Base-by-base conservation (phyloP, 2,888 invertebrate species). In the Polydrusus tereticollis region DNA sequence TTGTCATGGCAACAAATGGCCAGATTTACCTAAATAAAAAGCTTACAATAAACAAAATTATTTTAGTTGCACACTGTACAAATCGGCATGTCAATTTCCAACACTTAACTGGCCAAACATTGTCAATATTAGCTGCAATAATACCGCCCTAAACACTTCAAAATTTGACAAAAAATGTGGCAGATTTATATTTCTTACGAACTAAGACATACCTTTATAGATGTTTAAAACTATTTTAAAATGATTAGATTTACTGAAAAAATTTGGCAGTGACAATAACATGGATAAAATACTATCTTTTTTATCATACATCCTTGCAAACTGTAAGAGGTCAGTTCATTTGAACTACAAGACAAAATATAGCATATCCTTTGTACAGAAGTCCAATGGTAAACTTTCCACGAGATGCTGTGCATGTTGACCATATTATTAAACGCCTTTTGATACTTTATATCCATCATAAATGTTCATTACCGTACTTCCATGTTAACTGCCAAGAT, bases 71-170 rank as follows among this genome's bases (percentile, higher is more conserved):
- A 52, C 45, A 20, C 1, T 23, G 16, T 29, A 29, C 29, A 29
- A n/a, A 10, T 21, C 23, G 5, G 5, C 29, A 14, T 29, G 14
- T 55, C 21, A 60, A 33, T 41, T 59, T 47, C 20, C 8, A 38
- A 12, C 21, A 20, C n/a, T 16, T 63, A 69, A 63, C 63, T 57
- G 69, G 69, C 60, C 63, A 63, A 55, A 47, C 29, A 21, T 63
- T 57, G 41, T 57, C 60, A 57, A 52, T 29, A 18, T 12, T 43
- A 60, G 57, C 63, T 63, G 63, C 63, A 63, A 69, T 69, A 45
- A 41, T 63, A 69, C 69, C 69, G 63, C 26, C 38, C 16, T 52
- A 64, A 62, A 62, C 72, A 71, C 69, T 62, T 72, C 77, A 78
- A 20, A 33, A 43, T 43, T 41, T 16, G 38, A 33, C 55, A 52